Evolutionary conservation across 2,797 vertebrate species (phyloP).

Genomic region (Artibeus jamaicensis): DNA sequence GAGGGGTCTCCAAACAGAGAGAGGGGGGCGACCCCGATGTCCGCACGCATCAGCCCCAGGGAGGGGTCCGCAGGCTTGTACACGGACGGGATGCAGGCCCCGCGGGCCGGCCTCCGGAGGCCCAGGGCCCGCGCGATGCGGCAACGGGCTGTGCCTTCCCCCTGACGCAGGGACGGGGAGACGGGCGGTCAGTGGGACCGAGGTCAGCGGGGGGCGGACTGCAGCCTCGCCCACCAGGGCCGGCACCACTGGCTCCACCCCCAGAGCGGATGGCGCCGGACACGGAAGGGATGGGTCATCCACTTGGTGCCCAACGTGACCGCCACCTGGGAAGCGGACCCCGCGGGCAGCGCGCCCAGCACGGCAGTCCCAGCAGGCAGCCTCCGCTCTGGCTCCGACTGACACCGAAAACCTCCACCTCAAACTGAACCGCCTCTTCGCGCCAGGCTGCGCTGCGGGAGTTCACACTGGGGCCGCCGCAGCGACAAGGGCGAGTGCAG

Average conservation of each 20-base stretch:
- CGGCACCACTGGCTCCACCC: rapidly evolving
- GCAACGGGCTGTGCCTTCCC: conserved; percentile 82
- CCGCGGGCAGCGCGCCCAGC: neutral
- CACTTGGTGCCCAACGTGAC: neutral
- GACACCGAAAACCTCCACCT: neutral
- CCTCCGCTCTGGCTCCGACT: no score
- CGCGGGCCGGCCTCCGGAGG: conserved; percentile 85
- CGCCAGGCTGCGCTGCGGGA: rapidly evolving
- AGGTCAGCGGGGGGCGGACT: rapidly evolving
- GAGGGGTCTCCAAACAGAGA: conserved; percentile 96
- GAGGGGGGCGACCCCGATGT: conserved; percentile 94
- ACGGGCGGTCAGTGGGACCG: rapidly evolving
- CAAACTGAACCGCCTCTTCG: neutral
- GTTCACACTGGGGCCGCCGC: no score
- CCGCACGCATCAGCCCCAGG: conserved; percentile 91
- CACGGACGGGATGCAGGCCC: conserved; percentile 88
- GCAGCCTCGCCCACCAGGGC: rapidly evolving
- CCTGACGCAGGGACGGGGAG: conserved; percentile 79
- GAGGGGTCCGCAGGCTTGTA: conserved; percentile 89
- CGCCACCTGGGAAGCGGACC: rapidly evolving
- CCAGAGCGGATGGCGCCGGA: neutral
- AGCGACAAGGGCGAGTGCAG: no score
- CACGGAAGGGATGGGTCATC: neutral
- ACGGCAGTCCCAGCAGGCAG: neutral
- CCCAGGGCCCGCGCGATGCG: conserved; percentile 92